A percentile compares a stretch with the other conserved stretches of the same genome.
phyloP scores from a whole-genome alignment of 2,797 vertebrate genomes.

The Pseudochaenichthys georgianus region DNA sequence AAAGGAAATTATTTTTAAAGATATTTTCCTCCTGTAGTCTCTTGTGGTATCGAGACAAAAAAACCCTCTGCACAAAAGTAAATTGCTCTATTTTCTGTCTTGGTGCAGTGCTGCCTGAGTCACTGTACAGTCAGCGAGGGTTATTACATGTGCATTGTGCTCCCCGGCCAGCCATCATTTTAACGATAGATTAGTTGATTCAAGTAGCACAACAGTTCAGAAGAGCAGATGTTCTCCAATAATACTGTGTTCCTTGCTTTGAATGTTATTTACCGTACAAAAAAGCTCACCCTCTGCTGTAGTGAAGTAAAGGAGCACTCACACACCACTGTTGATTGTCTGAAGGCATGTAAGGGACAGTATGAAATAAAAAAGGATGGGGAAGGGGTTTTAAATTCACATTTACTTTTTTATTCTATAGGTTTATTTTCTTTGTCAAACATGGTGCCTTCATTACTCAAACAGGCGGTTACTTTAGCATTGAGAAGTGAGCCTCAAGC shows the following conservation, averaged over 20 bases:
- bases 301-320: not conserved
- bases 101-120: conserved; percentile 55
- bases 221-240: not conserved
- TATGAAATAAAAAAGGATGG: not conserved
- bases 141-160: conserved; percentile 54
- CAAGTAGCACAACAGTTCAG: conserved; percentile 22
- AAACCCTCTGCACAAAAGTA: conserved; percentile 47
- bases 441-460: not conserved
- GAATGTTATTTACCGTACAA: not conserved
- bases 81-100: conserved; percentile 55
- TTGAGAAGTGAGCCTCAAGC: too few species aligned
- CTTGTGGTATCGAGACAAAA: conserved; percentile 21
- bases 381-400: not conserved
- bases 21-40: conserved; percentile 54
- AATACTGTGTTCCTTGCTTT: conserved; percentile 1
- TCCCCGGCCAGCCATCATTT: conserved; percentile 30
- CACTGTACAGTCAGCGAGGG: conserved; percentile 36
- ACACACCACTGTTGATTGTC: not conserved
- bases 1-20: conserved; percentile 58
- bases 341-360: not conserved
- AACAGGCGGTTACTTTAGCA: too few species aligned
- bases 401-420: not conserved
- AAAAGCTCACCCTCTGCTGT: not conserved
- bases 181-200: conserved; percentile 40
- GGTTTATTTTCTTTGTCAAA: not conserved